These are phyloP conservation scores for Sporophila hypoxantha DNA, from an alignment of 2,113 vertebrate genomes.

Conservation along the genomic window DNA sequence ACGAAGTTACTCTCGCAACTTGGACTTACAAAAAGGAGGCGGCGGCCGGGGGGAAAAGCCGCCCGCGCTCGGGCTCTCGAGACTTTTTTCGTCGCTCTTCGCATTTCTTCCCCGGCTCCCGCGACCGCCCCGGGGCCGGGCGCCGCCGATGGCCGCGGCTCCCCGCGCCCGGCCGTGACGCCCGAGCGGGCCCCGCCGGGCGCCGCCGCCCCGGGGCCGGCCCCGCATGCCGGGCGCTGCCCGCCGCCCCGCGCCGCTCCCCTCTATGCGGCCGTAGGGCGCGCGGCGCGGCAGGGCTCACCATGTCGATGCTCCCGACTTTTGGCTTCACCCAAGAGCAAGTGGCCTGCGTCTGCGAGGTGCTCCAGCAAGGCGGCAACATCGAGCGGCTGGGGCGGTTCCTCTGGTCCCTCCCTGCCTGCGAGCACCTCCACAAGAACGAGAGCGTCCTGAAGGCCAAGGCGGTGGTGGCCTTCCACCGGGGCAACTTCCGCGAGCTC, in stretches of 20 bases:
- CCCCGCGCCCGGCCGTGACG: no score
- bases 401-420: constrained; percentile 94
- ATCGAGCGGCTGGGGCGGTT: constrained; percentile 93
- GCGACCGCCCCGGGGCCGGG: no score
- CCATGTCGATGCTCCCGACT: constrained; percentile 93
- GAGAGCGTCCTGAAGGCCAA: constrained; percentile 97
- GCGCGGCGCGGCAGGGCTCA: constrained; percentile 35
- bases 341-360: constrained; percentile 98
- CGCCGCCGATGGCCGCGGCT: no score
- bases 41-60: not conserved
- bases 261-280: constrained; percentile 36
- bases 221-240: not conserved
- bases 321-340: constrained; percentile 98
- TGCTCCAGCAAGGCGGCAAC: constrained; percentile 95
- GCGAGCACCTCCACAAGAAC: constrained; percentile 98
- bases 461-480: constrained; percentile 95
- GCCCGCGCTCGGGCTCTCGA: not conserved
- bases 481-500: constrained; percentile 96
- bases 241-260: constrained; percentile 9
- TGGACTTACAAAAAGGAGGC: constrained; percentile 41
- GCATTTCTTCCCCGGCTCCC: not conserved
- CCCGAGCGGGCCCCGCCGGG: no score
- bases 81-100: not conserved
- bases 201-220: no score
- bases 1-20: constrained; percentile 35